These are phyloP conservation scores for Acrobasis repandana DNA, from an alignment of 2,888 invertebrate species.

Conservation along the genomic window DNA sequence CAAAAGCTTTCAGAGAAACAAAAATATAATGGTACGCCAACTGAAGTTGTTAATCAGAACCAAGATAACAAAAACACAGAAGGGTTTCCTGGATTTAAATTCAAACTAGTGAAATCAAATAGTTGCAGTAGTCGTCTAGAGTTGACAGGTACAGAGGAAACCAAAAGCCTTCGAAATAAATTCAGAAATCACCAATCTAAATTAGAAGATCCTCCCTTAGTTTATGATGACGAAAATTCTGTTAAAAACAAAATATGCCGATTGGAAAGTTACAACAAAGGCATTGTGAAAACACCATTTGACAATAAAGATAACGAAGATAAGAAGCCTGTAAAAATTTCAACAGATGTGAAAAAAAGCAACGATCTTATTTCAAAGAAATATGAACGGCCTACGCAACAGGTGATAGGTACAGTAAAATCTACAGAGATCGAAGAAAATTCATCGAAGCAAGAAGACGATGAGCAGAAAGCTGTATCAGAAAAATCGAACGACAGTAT, in stretches of 20 bases:
- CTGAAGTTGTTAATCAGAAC: slow-evolving; percentile 48
- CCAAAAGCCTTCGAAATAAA: slow-evolving; percentile 72
- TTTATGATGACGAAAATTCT: slow-evolving; percentile 74
- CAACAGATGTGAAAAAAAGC: slow-evolving; percentile 39
- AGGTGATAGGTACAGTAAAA: slow-evolving; percentile 34
- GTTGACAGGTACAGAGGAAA: slow-evolving; percentile 87
- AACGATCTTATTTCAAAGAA: slow-evolving; percentile 38
- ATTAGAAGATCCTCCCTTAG: slow-evolving; percentile 70
- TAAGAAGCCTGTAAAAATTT: slow-evolving; percentile 46
- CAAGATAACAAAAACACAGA: slow-evolving; percentile 63
- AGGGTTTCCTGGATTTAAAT: slow-evolving; percentile 87
- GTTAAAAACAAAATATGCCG: slow-evolving; percentile 79
- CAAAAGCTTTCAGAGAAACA: slow-evolving; percentile 56
- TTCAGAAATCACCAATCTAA: slow-evolving; percentile 62
- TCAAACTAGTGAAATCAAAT: slow-evolving; percentile 92
- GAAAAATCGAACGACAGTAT: slow-evolving; percentile 57
- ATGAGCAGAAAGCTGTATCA: slow-evolving; percentile 38
- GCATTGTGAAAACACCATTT: slow-evolving; percentile 71
- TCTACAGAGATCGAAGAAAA: slow-evolving; percentile 41
- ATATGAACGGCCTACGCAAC: slow-evolving; percentile 30
- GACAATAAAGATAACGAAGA: slow-evolving; percentile 62
- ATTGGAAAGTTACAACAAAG: slow-evolving; percentile 77
- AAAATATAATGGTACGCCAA: slow-evolving; percentile 41
- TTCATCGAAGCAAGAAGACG: slow-evolving; percentile 41
- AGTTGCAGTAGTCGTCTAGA: slow-evolving; percentile 93